Evolutionary conservation across 2,797 vertebrate genomes (phyloP), one percentile per base, ranked within the genome.

Genomic region (Cossypha heuglini): DNA sequence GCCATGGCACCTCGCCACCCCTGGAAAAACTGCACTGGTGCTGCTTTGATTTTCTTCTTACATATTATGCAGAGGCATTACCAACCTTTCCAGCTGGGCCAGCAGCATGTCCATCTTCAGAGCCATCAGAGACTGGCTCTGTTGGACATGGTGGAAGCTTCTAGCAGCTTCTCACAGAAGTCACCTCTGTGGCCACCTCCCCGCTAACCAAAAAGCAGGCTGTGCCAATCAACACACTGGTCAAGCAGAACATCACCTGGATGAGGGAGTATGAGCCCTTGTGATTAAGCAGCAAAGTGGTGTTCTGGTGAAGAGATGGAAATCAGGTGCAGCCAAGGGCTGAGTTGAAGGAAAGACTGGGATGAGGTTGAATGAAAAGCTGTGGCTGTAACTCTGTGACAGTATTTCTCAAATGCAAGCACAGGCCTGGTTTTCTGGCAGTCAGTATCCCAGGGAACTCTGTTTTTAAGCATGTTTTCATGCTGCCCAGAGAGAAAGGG

Each of bases 1-100:
- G 52, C 19, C 31, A 14, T 3, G 5, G 12, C 18, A n/a, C 52
- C 52, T 58, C 5, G 1, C 4, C 38, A 33, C 7, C 24, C 38
- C 68, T 42, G 13, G 38, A 11, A 33, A 54, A 54, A 54, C 22
- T 1, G 0, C 1, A 1, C 35, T 21, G 21, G 4, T 2, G 12
- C 29, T 54, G 49, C 20, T 54, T 16, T 26, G 13, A 18, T 33
- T 42, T 42, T 33, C 68, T 33, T 54, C 31, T 42, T 16, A 26
- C 20, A 6, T 15, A 18, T 9, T 31, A 33, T 21, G 38, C 31
- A 33, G 51, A 54, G 13, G 31, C 19, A 10, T 43, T 33, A 26
- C 16, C 31, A 43, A 1, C 31, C 13, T 71, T n/a, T 71, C 38
- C 16, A 16, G 42, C 4, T 20, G 24, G 31, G 31, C 38, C 31